A percentile compares a stretch with the other conserved stretches of the same genome.
These are phyloP conservation scores for Drosophila recens DNA, from an alignment of 2,888 invertebrate genomes.

Conservation along the genomic window DNA sequence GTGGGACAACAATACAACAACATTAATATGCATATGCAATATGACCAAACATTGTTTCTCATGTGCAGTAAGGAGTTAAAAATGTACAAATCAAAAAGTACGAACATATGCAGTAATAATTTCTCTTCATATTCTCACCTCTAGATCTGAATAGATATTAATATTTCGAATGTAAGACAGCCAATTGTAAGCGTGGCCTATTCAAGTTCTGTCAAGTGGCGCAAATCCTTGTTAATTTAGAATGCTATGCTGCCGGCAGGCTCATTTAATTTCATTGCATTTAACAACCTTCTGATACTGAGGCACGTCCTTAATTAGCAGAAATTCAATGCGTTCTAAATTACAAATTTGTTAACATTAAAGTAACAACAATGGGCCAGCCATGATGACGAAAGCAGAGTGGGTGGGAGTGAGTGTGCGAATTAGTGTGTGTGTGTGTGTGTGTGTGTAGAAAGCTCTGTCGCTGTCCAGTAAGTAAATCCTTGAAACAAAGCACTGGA, in stretches of 20 bases:
- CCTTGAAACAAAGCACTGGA: constrained; percentile 61
- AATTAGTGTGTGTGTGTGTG: constrained; percentile 10
- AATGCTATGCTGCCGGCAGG: constrained; percentile 8
- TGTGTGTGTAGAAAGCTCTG: constrained; percentile 7
- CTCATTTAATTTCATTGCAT: constrained; percentile 28
- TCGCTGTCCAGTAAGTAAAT: constrained; percentile 64
- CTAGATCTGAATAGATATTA: too few species aligned
- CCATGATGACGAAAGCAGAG: constrained; percentile 24
- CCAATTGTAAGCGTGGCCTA: background rate
- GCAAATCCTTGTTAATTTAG: constrained; percentile 16
- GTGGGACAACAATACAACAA: too few species aligned
- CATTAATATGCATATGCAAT: too few species aligned
- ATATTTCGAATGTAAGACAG: constrained; percentile 2
- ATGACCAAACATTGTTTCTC: background rate
- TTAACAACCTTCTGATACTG: constrained; percentile 14
- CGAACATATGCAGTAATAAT: too few species aligned
- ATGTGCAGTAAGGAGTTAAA: too few species aligned
- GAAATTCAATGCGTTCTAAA: constrained; percentile 62
- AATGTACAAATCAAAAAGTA: too few species aligned
- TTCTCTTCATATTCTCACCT: too few species aligned
- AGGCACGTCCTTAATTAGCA: constrained; percentile 49
- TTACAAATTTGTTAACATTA: constrained; percentile 62
- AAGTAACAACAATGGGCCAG: constrained; percentile 41
- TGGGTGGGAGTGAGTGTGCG: background rate
- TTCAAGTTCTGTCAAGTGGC: constrained; percentile 3